phyloP scores from a whole-genome alignment of 2,113 vertebrate genomes.

The western clawed frog (Xenopus tropicalis) region UCB_Xtro_10.0 CM004445.2:74535001-74535500 shows the following conservation, averaged over 20 bases:
- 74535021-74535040: background rate
- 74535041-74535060: background rate
- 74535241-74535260: too few relatives aligned
- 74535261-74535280: too few relatives aligned
- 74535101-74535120: background rate
- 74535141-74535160: slow-evolving; percentile 6
- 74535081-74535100: background rate
- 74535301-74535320: too few relatives aligned
- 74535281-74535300: too few relatives aligned
- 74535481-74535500: too few relatives aligned
- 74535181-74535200: background rate
- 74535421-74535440: too few relatives aligned
- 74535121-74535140: background rate
- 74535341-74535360: background rate
- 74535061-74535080: background rate
- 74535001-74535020: background rate
- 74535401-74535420: too few relatives aligned
- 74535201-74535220: background rate
- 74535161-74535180: slow-evolving; percentile 18
- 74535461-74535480: too few relatives aligned
- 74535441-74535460: too few relatives aligned
- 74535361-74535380: too few relatives aligned
- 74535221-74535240: background rate
- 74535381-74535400: too few relatives aligned
- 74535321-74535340: too few relatives aligned